These are phyloP conservation scores for Glaucomys volans DNA, from an alignment of 2,113 vertebrate genomes.

Conservation along the genomic window DNA sequence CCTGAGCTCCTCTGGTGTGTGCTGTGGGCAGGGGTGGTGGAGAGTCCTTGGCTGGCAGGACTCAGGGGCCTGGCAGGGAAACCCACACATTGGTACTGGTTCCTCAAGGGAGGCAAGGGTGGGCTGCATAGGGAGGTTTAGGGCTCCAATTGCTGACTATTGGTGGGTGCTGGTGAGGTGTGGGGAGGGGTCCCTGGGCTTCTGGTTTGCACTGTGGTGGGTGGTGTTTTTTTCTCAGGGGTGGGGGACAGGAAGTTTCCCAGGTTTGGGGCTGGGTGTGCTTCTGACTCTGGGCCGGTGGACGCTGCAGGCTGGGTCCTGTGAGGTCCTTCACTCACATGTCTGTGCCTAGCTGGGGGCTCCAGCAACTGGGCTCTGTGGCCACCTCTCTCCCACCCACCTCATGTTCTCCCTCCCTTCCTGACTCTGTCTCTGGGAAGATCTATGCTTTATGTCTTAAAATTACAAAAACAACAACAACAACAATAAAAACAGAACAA, in stretches of 20 bases:
- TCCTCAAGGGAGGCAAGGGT: neutral
- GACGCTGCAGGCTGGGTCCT: neutral
- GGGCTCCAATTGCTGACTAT: neutral
- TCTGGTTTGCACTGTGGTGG: neutral
- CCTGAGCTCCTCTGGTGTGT: neutral
- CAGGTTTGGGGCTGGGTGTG: neutral
- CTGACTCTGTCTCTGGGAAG: neutral
- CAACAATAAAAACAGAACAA: neutral
- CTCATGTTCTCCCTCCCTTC: rapidly evolving
- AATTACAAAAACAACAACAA: neutral
- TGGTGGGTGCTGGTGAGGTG: neutral
- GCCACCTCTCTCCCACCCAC: too few relatives aligned
- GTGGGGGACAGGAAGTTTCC: neutral
- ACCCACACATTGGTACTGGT: too few relatives aligned
- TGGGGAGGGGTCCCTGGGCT: neutral
- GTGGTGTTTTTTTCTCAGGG: neutral
- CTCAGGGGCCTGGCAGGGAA: neutral
- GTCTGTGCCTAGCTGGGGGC: neutral
- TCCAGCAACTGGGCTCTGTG: neutral
- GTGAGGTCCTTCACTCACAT: neutral
- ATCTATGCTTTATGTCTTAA: neutral
- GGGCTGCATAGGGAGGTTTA: neutral
- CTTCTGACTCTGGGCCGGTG: neutral
- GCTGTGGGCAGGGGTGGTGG: neutral
- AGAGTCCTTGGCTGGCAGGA: neutral